phyloP scores from a whole-genome alignment of 2,113 vertebrate species.

The Riparia riparia region DNA sequence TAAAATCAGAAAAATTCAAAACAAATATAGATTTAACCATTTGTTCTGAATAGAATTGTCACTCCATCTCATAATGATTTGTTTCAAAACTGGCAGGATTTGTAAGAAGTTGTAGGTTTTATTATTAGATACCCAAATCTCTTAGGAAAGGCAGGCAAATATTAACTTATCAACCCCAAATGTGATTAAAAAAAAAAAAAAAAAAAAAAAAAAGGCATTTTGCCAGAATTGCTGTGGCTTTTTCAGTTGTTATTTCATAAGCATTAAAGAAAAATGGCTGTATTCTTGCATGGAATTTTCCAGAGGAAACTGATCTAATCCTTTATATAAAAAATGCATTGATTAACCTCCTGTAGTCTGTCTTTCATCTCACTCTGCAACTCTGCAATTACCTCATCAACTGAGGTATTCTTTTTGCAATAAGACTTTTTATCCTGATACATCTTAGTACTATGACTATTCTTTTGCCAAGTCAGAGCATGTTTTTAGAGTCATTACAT shows the following conservation, averaged over 20 bases:
- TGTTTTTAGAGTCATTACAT: neutral
- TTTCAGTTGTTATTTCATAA: neutral
- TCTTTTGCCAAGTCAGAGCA: neutral
- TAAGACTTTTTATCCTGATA: neutral
- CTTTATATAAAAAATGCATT: neutral
- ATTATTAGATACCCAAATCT: neutral
- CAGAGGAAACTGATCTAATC: neutral
- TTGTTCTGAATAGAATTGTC: neutral
- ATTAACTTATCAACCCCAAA: neutral
- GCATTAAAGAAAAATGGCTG: neutral
- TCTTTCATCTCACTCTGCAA: neutral
- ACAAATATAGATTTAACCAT: neutral
- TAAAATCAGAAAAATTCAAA: neutral
- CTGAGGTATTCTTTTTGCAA: neutral
- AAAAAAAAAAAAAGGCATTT: neutral
- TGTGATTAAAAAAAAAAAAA: neutral
- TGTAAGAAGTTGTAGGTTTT: neutral
- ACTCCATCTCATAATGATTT: neutral
- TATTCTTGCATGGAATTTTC: neutral
- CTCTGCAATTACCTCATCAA: neutral
- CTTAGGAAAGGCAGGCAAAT: neutral
- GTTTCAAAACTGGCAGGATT: neutral
- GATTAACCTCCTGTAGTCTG: neutral
- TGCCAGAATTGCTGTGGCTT: neutral
- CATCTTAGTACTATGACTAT: neutral